Evolutionary conservation across 1,140 invertebrate genomes (phyloP), one percentile per base, ranked within the genome.

Genomic region (Saccostrea glomerata): DNA sequence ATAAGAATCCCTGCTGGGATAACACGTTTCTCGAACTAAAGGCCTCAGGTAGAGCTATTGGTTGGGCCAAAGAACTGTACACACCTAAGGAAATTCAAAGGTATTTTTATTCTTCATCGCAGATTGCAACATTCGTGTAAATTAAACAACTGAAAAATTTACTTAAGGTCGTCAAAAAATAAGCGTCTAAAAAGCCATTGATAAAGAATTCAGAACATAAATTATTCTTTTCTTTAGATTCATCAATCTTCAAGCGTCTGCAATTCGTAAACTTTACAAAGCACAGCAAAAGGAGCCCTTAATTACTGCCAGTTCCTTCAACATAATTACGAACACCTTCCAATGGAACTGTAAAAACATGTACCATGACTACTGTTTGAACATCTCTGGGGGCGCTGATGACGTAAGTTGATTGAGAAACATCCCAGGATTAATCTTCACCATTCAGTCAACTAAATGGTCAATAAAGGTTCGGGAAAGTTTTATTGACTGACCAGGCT

Each of bases 241-340:
- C 36, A 85, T 85, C 23, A 85, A 85, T 63, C 55, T 60, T 11
- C 58, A 60, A 56, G 84, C 84, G 30, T 58, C 84, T 17, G 84
- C 84, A 12, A 85, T 85, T 58, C 47, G 84, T 20, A 85, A 85
- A 85, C 47, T 60, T 23, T 85, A 85, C 58, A 85, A 85, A 63
- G 55, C 55, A 12, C 47, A 56, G 12, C 23, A 30, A 17, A 36
- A 56, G 36, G 84, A 85, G 17, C 84, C 84, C 7, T 20, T 60
- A 60, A 85, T 85, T n/a, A 85, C 84, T 15, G 84, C 55, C 11
- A 63, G 84, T 56, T 58, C 84, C 20, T 85, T 36, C 30, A 58
- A 85, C 25, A 58, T 63, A 0, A 85, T 85, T 17, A 60, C 84
- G 0, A 60, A 60, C n/a, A 85, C 84, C n/a, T 85, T 85, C 56